Evolutionary conservation across 2,797 vertebrate genomes (phyloP), one percentile per base, ranked within the genome.

Genomic region (Sebastes elongatus): DNA sequence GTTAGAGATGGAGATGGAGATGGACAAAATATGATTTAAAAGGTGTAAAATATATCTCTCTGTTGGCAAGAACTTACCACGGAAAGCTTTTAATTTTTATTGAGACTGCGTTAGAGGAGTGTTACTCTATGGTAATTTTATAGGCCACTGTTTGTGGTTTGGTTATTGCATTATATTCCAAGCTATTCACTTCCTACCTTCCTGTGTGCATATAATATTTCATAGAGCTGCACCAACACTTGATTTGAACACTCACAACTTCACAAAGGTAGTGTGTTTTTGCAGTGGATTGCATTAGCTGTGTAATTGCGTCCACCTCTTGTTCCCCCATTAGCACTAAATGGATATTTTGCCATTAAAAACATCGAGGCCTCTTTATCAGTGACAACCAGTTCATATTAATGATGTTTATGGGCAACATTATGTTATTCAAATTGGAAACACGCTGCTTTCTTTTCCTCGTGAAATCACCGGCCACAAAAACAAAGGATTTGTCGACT

Each of bases 381-480:
- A 70, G 46, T 49, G 10, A 73, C 57, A 76, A 23, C 71, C 23
- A 20, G 59, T 53, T 55, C 2, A 27, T 59, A 11, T 35, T 7
- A 22, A 69, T 14, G 10, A 35, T 71, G 27, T 80, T 89, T 74
- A 70, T 71, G 56, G 23, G 16, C 25, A 52, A 35, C 42, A 32
- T 25, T 32, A 16, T 63, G 35, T 38, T 30, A 16, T 52, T 78
- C 53, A 57, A 74, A 69, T 33, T 74, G 28, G 10, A 49, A 72
- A 77, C 52, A 32, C 8, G 10, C 10, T 23, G 63, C 72, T 55
- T 82, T 83, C 61, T 73, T n/a, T 62, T 71, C 52, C 61, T 35
- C 9, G 14, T 83, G 76, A 84, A 83, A 78, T 81, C 55, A 53
- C 46, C 49, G 30, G 42, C 75, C 32, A 23, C 23, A 35, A 74